A percentile compares a stretch with the other conserved stretches of the same genome.
Evolutionary conservation across 2,888 invertebrate genomes (phyloP).

Genomic region (Deroplatys truncata): DNA sequence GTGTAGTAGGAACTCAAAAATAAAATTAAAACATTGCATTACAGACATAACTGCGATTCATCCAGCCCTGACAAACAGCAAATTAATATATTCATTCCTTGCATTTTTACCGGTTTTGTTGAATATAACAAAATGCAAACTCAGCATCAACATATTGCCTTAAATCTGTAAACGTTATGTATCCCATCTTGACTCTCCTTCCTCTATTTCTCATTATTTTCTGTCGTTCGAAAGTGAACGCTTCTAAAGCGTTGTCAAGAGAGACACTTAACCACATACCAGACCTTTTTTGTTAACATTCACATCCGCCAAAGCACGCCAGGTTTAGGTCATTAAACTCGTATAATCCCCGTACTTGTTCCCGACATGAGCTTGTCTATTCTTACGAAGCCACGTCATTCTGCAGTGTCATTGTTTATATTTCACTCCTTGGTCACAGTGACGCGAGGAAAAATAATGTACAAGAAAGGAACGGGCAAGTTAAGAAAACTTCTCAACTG

Average conservation of each 20-base stretch:
- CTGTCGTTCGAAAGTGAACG: no score
- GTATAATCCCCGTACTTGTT: background rate
- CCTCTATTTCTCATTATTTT: no score
- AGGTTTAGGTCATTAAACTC: background rate
- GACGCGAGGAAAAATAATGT: background rate
- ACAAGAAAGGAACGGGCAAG: background rate
- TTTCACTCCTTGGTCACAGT: background rate
- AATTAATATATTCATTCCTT: no score
- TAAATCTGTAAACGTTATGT: no score
- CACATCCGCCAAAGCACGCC: background rate
- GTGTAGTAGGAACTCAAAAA: no score
- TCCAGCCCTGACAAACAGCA: no score
- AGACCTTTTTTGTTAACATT: background rate
- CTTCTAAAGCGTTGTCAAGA: background rate
- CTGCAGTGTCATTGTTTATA: background rate
- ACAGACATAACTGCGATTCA: no score
- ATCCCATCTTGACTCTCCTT: no score
- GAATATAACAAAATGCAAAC: no score
- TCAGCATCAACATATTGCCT: no score
- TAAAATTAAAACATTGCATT: no score
- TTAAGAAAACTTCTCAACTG: background rate
- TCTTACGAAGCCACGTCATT: background rate
- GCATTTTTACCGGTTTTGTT: no score
- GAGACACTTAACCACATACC: background rate
- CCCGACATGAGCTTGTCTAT: background rate